These are phyloP conservation scores for Incurvaria masculella DNA, from an alignment of 2,888 invertebrate species.

Conservation along the genomic window DNA sequence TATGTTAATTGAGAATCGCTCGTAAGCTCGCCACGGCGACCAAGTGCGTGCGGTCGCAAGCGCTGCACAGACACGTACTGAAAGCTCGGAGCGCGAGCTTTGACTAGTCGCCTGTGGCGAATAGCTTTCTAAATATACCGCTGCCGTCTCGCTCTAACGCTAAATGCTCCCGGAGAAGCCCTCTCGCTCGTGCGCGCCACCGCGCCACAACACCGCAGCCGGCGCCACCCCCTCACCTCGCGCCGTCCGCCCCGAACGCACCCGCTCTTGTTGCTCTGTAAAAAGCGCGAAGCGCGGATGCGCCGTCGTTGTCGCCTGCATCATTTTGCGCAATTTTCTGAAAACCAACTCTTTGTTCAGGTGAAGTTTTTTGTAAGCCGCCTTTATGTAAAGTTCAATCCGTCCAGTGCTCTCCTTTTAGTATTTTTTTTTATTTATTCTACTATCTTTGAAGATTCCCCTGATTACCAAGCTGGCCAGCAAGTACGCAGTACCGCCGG, in stretches of 20 bases:
- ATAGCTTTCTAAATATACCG: neutral
- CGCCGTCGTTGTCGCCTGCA: too few relatives aligned
- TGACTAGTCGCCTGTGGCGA: neutral
- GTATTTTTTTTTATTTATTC: too few relatives aligned
- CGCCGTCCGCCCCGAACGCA: conserved; percentile 20
- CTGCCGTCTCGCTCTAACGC: neutral
- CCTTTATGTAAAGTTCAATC: too few relatives aligned
- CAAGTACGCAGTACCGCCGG: too few relatives aligned
- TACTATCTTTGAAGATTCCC: too few relatives aligned
- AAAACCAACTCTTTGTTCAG: too few relatives aligned
- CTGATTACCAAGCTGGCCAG: too few relatives aligned
- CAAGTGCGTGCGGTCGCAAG: neutral
- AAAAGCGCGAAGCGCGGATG: too few relatives aligned
- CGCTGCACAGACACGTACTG: neutral
- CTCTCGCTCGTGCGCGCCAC: neutral
- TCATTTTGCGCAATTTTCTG: too few relatives aligned
- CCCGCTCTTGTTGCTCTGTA: neutral
- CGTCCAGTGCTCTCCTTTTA: too few relatives aligned
- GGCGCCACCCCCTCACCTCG: conserved; percentile 22
- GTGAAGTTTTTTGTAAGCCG: too few relatives aligned
- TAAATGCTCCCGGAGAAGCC: neutral
- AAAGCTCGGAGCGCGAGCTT: neutral
- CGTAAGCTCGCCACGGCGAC: neutral
- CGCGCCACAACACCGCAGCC: conserved; percentile 33
- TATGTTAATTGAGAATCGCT: neutral